These are phyloP conservation scores for Drosophila obscura DNA, from an alignment of 1,140 invertebrate species.

Conservation along the genomic window DNA sequence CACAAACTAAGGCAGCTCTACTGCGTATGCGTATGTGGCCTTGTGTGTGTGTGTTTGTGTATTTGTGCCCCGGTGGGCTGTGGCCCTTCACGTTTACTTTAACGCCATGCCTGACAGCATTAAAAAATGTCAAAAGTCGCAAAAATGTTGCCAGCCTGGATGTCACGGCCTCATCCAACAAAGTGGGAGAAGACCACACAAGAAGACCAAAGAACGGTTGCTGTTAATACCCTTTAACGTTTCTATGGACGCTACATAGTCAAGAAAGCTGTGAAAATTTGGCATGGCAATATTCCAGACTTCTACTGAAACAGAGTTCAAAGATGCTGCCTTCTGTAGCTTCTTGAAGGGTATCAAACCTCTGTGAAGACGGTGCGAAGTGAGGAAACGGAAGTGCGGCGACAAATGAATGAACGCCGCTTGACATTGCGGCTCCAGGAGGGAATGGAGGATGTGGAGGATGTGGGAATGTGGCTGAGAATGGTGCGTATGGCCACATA, in stretches of 20 bases:
- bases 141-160: conserved; percentile 73
- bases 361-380: no score
- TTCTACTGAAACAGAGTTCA: not conserved
- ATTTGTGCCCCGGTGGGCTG: conserved; percentile 21
- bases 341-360: no score
- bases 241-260: no score
- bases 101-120: conserved; percentile 76
- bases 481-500: conserved; percentile 29
- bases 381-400: conserved; percentile 44
- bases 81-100: conserved; percentile 69
- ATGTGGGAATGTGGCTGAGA: conserved; percentile 5
- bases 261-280: no score
- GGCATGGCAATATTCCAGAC: no score
- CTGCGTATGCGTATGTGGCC: conserved; percentile 5
- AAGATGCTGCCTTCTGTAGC: not conserved
- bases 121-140: conserved; percentile 82
- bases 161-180: conserved; percentile 20
- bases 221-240: no score
- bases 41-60: not conserved
- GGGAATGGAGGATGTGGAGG: not conserved
- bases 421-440: conserved; percentile 67
- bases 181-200: conserved; percentile 20
- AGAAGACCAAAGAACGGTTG: conserved; percentile 10
- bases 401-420: conserved; percentile 73
- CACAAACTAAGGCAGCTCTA: conserved; percentile 75